Base-by-base conservation (phyloP, 1,140 invertebrate genomes). In the Limonius californicus region DNA sequence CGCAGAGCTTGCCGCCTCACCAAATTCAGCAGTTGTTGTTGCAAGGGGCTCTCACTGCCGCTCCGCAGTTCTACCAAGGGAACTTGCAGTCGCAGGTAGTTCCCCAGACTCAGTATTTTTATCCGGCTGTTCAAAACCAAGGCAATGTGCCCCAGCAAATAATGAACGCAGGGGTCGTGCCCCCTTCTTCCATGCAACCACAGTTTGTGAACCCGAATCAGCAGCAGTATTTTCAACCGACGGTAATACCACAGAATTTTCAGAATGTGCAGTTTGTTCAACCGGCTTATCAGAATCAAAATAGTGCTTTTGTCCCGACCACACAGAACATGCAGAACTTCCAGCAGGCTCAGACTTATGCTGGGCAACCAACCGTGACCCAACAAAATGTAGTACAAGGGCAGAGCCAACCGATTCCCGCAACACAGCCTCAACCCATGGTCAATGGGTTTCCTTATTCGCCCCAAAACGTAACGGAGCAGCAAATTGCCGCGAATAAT, bases 1-100 rank as follows among this genome's bases (percentile, higher is more conserved):
- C 73, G 7, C 74, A 76, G 53, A 76, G 74, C 53, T 57, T 76
- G 32, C 74, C 74, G 0, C 74, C 70, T 53, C 74, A 76, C 35
- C 74, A 76, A 39, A 72, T 76, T 27, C 74, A 76, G 59, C 74
- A 76, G 55, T 62, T 76, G 14, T 47, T 76, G 53, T 72, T 74
- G 45, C 66, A 72, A 23, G 70, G 67, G 50, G 74, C 67, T 53
- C 63, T 72, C 6, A 73, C 72, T 50, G 14, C 53, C 4, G 66
- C 68, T 8, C 69, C 71, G 4, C 73, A 71, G 57, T 71, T 72
- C 64, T 72, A 70, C 65, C 61, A 70, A 45, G 15, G 27, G 8
- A 69, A 70, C 55, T 64, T 74, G 45, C 72, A 68, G n/a, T 58
- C 68, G 12, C 73, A 74, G 39, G 68, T 75, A 57, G 59, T 74